Percentiles rank a stretch among this genome's conserved stretches.
These are phyloP conservation scores for Platygyra sinensis DNA, from an alignment of 64 coral and sea anemone genomes.

Conservation along the genomic window DNA sequence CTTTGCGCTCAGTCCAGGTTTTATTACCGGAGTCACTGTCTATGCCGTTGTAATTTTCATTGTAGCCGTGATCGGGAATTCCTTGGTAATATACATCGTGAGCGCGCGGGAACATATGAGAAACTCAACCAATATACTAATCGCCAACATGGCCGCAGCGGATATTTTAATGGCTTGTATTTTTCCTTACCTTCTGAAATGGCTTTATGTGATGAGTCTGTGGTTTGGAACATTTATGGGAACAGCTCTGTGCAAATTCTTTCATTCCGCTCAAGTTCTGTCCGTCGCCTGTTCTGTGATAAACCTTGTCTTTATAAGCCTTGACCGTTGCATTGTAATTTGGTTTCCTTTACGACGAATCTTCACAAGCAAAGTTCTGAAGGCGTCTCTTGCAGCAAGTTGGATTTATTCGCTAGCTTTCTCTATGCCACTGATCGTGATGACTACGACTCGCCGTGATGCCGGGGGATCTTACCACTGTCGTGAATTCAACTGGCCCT, in stretches of 20 bases:
- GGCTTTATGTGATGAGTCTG: slow-evolving; percentile 45
- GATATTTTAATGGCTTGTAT: slow-evolving; percentile 70
- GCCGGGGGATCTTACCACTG: neutral
- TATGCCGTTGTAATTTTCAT: slow-evolving; percentile 58
- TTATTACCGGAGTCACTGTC: slow-evolving; percentile 43
- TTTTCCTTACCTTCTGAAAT: slow-evolving; percentile 71
- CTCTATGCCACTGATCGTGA: slow-evolving; percentile 53
- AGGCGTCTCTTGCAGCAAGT: slow-evolving; percentile 42
- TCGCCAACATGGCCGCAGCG: slow-evolving; percentile 82
- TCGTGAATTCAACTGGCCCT: neutral
- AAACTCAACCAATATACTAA: slow-evolving; percentile 87
- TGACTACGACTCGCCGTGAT: neutral
- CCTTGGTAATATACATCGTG: slow-evolving; percentile 73
- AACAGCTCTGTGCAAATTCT: slow-evolving; percentile 55
- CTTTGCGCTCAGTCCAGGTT: neutral
- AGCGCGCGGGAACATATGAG: slow-evolving; percentile 60
- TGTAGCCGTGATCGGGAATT: slow-evolving; percentile 65
- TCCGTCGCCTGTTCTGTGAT: slow-evolving; percentile 78
- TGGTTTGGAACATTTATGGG: slow-evolving; percentile 79
- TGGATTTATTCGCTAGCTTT: slow-evolving; percentile 58
- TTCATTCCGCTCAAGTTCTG: slow-evolving; percentile 24
- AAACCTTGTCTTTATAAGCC: slow-evolving; percentile 71
- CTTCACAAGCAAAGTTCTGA: slow-evolving; percentile 66
- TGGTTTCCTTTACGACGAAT: slow-evolving; percentile 62
- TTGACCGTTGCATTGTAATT: slow-evolving; percentile 80